Percentiles rank a stretch among this genome's conserved stretches.
These are phyloP conservation scores for Aphaenogaster ashmeadi DNA, from an alignment of 1,140 invertebrate species.

Conservation along the genomic window DNA sequence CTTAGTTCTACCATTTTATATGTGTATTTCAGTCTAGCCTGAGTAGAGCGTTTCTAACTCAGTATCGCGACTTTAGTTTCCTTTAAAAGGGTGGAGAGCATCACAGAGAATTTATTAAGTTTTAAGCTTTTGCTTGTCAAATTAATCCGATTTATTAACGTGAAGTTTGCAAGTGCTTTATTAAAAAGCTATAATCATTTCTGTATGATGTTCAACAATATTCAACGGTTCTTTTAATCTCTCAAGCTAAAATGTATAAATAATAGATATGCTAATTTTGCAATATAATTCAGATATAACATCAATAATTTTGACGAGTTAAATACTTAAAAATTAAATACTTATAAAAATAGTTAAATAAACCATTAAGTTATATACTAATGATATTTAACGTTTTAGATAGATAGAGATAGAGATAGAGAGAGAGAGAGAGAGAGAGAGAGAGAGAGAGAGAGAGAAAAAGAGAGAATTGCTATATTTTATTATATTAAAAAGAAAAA, in stretches of 20 bases:
- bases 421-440: too few species aligned
- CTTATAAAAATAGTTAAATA: background rate
- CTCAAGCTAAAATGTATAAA: background rate
- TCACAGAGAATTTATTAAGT: background rate
- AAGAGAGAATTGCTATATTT: background rate
- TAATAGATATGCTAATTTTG: background rate
- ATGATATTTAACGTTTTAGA: background rate
- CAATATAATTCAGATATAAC: background rate
- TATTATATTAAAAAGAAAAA: background rate
- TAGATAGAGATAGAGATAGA: too few species aligned
- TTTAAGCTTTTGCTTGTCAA: background rate
- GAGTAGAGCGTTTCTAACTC: background rate
- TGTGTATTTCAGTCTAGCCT: background rate
- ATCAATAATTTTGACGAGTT: background rate
- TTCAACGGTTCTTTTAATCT: background rate
- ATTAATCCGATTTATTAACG: background rate
- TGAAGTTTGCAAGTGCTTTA: background rate
- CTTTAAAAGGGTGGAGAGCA: background rate
- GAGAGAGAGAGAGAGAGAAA: too few species aligned
- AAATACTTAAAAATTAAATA: background rate
- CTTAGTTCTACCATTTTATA: constrained; percentile 9
- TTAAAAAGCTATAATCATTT: background rate
- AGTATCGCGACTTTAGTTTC: background rate
- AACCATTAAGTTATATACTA: background rate
- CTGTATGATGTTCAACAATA: background rate